Percentiles rank a stretch among this genome's conserved stretches.
phyloP scores from a whole-genome alignment of 2,797 vertebrate genomes.

The Allobates femoralis region DNA sequence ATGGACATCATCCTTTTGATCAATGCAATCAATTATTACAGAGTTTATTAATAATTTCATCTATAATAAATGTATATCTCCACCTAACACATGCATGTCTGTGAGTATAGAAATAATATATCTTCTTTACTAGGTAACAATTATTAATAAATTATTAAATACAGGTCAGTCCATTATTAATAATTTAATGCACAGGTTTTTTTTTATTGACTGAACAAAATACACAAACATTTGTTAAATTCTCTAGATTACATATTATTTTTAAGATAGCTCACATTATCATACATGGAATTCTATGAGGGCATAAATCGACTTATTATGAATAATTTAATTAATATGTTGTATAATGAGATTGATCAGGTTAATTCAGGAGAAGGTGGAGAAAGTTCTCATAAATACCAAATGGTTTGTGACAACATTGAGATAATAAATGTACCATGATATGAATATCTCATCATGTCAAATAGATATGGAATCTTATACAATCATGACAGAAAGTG shows the following conservation, averaged over 20 bases:
- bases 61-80: no score
- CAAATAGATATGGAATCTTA: neutral
- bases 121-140: neutral
- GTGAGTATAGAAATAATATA: neutral
- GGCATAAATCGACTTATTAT: constrained; percentile 5
- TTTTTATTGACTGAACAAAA: neutral
- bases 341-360: neutral
- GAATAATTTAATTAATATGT: neutral
- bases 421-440: neutral
- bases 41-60: neutral
- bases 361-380: neutral
- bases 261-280: neutral
- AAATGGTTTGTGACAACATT: neutral
- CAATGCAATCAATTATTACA: neutral
- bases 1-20: neutral
- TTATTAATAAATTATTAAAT: neutral
- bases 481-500: no score
- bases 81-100: no score
- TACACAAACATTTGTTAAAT: neutral
- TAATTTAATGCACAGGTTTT: neutral
- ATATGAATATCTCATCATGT: neutral
- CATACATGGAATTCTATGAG: neutral
- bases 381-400: neutral
- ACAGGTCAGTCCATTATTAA: neutral
- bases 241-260: neutral